Evolutionary conservation across 2,113 vertebrate species (phyloP).

Genomic region (Lepisosteus oculatus): DNA sequence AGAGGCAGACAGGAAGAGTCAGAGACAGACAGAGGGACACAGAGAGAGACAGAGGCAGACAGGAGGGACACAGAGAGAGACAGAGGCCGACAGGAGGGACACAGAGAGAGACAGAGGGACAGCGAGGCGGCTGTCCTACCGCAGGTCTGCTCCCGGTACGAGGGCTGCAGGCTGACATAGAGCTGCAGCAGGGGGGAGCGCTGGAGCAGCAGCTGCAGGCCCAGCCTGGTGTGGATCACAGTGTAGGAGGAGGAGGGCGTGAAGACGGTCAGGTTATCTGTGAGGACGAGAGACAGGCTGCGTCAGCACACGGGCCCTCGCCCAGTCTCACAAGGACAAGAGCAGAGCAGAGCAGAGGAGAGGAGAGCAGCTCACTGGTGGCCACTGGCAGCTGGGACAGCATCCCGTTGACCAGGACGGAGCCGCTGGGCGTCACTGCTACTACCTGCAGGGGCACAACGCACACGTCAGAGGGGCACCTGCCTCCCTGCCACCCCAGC

Average conservation of each 20-base stretch:
- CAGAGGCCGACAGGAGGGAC: too few species aligned
- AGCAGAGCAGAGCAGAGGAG: not conserved
- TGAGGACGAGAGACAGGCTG: conserved; percentile 8
- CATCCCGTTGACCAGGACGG: conserved; percentile 62
- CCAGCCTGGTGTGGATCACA: conserved; percentile 61
- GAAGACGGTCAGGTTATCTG: conserved; percentile 68
- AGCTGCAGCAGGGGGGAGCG: conserved; percentile 74
- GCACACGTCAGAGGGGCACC: too few species aligned
- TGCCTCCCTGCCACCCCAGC: too few species aligned
- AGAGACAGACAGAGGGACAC: too few species aligned
- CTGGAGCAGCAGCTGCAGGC: conserved; percentile 72
- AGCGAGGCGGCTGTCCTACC: conserved; percentile 50
- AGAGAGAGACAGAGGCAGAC: too few species aligned
- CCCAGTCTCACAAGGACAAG: too few species aligned
- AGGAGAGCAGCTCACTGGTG: conserved; percentile 56
- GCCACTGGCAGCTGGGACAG: conserved; percentile 72
- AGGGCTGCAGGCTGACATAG: conserved; percentile 53
- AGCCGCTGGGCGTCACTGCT: too few species aligned
- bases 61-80: too few species aligned
- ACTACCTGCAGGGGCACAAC: too few species aligned
- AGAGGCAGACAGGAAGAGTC: too few species aligned
- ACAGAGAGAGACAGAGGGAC: too few species aligned
- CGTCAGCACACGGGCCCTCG: not conserved
- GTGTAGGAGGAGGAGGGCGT: conserved; percentile 73
- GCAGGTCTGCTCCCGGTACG: conserved; percentile 57